Conservation (phyloP, 1,140 invertebrate species). For the Brachionus koreanus region DNA sequence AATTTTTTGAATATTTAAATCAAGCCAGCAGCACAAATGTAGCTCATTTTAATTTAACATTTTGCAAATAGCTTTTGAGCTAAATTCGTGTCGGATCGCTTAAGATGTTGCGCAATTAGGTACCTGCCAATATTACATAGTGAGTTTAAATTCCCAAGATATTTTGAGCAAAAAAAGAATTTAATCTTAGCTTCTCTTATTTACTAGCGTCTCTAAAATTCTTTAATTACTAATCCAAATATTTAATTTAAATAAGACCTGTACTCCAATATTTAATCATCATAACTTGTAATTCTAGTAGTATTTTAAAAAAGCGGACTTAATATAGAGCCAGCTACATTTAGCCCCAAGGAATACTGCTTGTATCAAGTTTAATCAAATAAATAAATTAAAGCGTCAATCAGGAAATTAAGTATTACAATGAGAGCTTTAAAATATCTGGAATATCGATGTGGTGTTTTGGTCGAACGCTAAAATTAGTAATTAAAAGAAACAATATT, state of each 20-base stretch:
- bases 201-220: constrained; percentile 15
- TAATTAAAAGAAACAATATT: background rate
- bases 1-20: background rate
- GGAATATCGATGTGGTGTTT: background rate
- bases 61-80: background rate
- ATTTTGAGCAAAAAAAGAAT: background rate
- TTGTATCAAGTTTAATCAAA: background rate
- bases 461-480: background rate
- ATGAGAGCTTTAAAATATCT: background rate
- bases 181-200: constrained; percentile 13
- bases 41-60: background rate
- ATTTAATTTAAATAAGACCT: constrained; percentile 9
- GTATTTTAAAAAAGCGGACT: background rate
- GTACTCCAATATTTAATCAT: background rate
- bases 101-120: background rate
- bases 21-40: background rate
- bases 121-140: background rate
- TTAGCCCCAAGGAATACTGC: background rate
- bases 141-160: background rate
- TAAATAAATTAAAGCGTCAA: background rate
- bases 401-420: background rate
- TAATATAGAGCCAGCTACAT: background rate
- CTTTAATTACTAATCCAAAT: constrained; percentile 1
- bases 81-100: background rate
- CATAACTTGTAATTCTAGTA: background rate